Percentiles rank a stretch among this genome's conserved stretches.
Evolutionary conservation across 2,113 vertebrate species (phyloP).

Genomic region (Empidonax alnorum): DNA sequence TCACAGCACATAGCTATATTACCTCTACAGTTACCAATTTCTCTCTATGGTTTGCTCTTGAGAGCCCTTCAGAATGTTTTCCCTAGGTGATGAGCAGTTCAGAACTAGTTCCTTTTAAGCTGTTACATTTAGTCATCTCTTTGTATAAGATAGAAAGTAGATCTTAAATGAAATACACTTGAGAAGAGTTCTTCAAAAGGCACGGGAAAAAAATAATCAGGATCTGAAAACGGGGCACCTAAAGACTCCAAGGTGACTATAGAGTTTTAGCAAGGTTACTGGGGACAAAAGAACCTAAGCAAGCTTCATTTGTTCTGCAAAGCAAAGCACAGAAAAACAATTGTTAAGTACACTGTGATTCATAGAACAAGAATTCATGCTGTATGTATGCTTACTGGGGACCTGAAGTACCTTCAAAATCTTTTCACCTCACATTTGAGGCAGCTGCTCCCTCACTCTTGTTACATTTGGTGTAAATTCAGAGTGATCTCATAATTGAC

Average conservation of each 20-base stretch:
- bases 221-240: neutral
- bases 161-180: conserved; percentile 9
- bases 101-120: conserved; percentile 20
- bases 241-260: neutral
- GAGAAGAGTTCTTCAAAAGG: neutral
- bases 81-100: conserved; percentile 8
- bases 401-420: neutral
- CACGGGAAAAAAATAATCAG: neutral
- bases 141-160: neutral
- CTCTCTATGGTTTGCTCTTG: conserved; percentile 3
- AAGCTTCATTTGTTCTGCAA: neutral
- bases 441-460: neutral
- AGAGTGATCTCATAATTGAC: conserved; percentile 5
- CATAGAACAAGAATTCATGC: neutral
- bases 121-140: neutral
- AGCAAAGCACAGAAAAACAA: neutral
- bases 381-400: neutral
- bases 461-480: neutral
- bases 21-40: neutral
- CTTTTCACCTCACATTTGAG: neutral
- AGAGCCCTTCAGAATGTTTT: conserved; percentile 14
- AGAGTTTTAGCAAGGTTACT: neutral
- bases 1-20: neutral
- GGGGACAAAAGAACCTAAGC: neutral
- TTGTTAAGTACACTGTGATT: neutral